Conservation (phyloP, 1,140 invertebrate species). For the Lepidurus arcticus region DNA sequence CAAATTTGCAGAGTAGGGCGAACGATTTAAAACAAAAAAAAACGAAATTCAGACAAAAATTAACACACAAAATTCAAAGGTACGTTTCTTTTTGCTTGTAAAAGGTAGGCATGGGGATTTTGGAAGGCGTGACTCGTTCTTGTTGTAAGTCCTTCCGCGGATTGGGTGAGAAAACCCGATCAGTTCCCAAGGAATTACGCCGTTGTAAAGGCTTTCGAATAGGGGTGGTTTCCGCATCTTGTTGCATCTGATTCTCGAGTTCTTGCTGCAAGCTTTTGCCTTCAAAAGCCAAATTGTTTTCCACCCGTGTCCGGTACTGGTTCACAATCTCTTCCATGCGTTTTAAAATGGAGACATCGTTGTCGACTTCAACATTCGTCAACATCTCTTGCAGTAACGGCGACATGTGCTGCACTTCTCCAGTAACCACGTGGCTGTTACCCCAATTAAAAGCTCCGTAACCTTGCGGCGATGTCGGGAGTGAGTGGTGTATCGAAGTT, state of each 20-base stretch:
- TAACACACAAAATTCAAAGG: not conserved
- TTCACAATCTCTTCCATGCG: conserved; percentile 33
- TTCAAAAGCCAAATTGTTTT: conserved; percentile 30
- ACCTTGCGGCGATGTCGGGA: not conserved
- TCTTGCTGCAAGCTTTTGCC: conserved; percentile 28
- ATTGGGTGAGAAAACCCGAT: not conserved
- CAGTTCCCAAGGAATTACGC: not conserved
- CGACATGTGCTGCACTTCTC: conserved; percentile 24
- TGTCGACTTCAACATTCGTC: conserved; percentile 32
- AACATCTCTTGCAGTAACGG: conserved; percentile 32
- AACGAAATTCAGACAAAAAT: not conserved
- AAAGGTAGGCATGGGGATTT: not conserved
- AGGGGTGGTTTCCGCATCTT: not conserved
- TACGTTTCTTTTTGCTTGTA: not conserved
- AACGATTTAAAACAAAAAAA: not conserved
- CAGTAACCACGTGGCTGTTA: not conserved
- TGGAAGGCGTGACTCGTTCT: conserved; percentile 1
- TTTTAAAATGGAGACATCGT: conserved; percentile 33
- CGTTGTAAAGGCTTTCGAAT: not conserved
- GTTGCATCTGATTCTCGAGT: not conserved
- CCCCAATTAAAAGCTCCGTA: not conserved
- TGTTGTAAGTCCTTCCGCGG: not conserved
- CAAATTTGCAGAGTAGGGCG: too few species aligned
- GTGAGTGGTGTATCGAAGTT: not conserved
- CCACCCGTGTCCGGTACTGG: conserved; percentile 33